Evolutionary conservation across 2,113 vertebrate genomes (phyloP).

Genomic region (Tetrax tetrax): DNA sequence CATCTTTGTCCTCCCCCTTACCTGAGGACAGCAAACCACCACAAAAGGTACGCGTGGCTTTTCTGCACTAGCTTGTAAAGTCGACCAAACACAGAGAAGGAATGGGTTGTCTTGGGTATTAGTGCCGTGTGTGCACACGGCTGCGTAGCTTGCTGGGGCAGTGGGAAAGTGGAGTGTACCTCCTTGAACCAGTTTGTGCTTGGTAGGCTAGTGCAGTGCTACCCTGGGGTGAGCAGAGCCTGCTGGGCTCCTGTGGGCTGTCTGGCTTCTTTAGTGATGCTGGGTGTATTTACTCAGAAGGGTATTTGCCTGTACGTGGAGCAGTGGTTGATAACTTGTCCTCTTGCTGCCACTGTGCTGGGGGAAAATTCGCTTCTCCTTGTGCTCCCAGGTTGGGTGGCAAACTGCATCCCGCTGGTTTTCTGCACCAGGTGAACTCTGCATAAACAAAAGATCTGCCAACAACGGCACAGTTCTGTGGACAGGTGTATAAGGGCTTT

Average conservation of each 20-base stretch:
- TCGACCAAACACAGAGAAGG: background rate
- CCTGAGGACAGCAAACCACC: background rate
- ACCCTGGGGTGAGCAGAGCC: accelerated
- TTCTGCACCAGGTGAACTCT: background rate
- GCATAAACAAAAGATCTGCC: background rate
- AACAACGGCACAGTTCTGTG: background rate
- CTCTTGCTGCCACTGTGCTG: background rate
- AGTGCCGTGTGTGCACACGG: background rate
- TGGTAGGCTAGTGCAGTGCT: background rate
- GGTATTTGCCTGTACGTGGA: background rate
- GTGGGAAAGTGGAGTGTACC: background rate
- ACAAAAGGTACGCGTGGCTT: accelerated
- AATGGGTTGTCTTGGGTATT: background rate
- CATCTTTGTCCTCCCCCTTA: background rate
- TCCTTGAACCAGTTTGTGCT: background rate
- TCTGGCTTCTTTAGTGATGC: background rate
- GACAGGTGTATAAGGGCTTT: background rate
- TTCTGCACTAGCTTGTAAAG: background rate
- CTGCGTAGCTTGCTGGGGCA: background rate
- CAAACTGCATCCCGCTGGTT: background rate
- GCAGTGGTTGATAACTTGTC: background rate
- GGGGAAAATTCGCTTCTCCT: background rate
- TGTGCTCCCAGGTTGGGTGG: background rate
- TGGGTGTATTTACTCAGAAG: background rate
- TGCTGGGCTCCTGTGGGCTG: background rate